phyloP scores from a whole-genome alignment of 2,888 invertebrate genomes.

The Scaptodrosophila latifasciaeformis region DNA sequence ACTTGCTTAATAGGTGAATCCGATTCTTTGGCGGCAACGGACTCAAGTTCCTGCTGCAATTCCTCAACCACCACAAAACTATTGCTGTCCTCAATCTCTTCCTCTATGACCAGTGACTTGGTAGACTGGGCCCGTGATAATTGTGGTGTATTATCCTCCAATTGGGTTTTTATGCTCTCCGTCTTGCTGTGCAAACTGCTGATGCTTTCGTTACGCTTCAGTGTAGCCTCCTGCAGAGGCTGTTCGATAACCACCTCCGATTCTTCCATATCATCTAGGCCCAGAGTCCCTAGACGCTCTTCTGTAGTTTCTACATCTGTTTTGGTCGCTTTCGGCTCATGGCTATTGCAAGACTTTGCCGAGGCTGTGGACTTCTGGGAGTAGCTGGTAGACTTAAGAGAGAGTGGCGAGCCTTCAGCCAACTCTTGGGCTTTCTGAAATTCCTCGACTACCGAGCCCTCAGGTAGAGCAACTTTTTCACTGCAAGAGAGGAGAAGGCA shows the following conservation, averaged over 20 bases:
- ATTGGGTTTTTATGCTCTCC: conserved; percentile 64
- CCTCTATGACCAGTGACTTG: conserved; percentile 76
- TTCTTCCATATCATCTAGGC: conserved; percentile 44
- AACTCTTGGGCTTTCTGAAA: conserved; percentile 18
- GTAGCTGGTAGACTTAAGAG: conserved; percentile 59
- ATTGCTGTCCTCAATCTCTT: conserved; percentile 67
- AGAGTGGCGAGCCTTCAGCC: conserved; percentile 50
- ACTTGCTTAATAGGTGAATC: conserved; percentile 1
- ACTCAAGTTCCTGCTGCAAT: conserved; percentile 34
- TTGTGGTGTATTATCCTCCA: conserved; percentile 58
- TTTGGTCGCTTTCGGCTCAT: conserved; percentile 12
- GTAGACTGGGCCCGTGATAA: conserved; percentile 70
- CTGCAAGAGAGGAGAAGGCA: not conserved
- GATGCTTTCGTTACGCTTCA: conserved; percentile 56
- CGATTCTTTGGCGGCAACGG: conserved; percentile 5
- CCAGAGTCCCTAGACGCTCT: conserved; percentile 30
- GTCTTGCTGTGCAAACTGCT: conserved; percentile 62
- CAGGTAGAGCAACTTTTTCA: not conserved
- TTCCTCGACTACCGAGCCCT: no score
- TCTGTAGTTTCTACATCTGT: not conserved
- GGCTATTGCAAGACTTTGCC: conserved; percentile 50
- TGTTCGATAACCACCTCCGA: conserved; percentile 10
- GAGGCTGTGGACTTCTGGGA: conserved; percentile 70
- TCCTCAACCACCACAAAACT: conserved; percentile 57
- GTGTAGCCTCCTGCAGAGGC: conserved; percentile 4